Base-by-base conservation (phyloP, 30 jellyfish, hydroid and myxozoan genomes). In the Turritopsis dohrnii region DNA sequence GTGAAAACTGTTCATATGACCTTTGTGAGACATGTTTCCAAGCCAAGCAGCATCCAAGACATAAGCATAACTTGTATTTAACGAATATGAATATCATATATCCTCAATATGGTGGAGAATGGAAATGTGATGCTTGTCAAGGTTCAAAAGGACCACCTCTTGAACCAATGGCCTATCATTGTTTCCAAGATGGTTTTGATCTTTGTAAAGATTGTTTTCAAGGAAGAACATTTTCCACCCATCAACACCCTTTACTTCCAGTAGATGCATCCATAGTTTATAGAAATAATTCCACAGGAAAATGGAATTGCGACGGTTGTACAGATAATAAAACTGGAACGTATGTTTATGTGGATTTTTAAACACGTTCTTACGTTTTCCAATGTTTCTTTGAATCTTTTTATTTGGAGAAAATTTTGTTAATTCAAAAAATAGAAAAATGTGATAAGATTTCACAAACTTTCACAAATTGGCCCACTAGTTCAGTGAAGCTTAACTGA, bases 231-330 rank as follows among this genome's bases (percentile, higher is more conserved):
- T 86, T 76, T 65, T 89, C 85, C 9, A 76, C 88, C 52, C 98
- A 92, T 80, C 54, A 74, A 21, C 98, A 92, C 71, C 73, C 66
- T 0, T 65, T 92, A 74, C 54, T 53, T 0, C 98, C 96, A 0
- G 93, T 92, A 52, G 95, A 92, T 82, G 84, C 98, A 29, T 84
- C 90, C 7, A 79, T 79, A 19, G 28, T 92, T 76, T 92, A 92
- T 88, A 41, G n/a, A n/a, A n/a, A 96, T 0, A 54, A 89, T 16
- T 85, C 99, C 8, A 76, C 79, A 79, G 96, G 99, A 19, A 26
- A 83, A 86, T 94, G 97, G 97, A 81, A 21, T 16, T 94, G 99
- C 69, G 99, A 94, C 74, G 84, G 96, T 16, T 94, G 99, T 76
- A 83, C 82, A 20, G 77, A 84, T 52, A 79, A 81, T 86, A 96